These are phyloP conservation scores for Meta bourneti DNA, from an alignment of 2,888 invertebrate genomes.

Conservation along the genomic window DNA sequence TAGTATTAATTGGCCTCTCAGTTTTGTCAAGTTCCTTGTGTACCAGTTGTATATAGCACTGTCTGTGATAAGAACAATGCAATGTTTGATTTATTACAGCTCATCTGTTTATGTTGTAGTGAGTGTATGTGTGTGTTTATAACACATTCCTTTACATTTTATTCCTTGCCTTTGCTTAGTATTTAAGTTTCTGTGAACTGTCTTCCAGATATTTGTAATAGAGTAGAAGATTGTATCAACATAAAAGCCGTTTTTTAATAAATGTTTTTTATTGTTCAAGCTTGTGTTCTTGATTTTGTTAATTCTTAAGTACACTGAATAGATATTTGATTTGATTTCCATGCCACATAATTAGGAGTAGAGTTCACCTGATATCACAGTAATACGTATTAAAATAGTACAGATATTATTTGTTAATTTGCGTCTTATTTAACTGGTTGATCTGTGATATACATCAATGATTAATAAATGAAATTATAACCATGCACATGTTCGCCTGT, in stretches of 20 bases:
- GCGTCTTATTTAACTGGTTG: too few species aligned
- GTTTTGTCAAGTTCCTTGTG: slow-evolving; percentile 45
- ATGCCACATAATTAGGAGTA: too few species aligned
- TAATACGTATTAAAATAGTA: too few species aligned
- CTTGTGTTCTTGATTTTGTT: not conserved
- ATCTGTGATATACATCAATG: too few species aligned
- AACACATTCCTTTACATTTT: slow-evolving; percentile 12
- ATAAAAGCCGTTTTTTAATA: slow-evolving; percentile 29
- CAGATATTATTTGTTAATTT: too few species aligned
- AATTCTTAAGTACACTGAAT: too few species aligned
- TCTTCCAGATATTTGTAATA: slow-evolving; percentile 31
- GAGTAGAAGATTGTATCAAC: not conserved
- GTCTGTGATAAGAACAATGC: slow-evolving; percentile 72
- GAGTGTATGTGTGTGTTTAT: slow-evolving; percentile 19
- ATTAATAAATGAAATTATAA: too few species aligned
- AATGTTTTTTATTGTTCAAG: slow-evolving; percentile 40
- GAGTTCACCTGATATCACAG: too few species aligned
- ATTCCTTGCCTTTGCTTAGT: slow-evolving; percentile 27
- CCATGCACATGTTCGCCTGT: too few species aligned
- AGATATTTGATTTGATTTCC: too few species aligned
- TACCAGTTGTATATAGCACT: slow-evolving; percentile 69
- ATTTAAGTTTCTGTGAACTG: slow-evolving; percentile 15
- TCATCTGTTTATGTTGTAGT: slow-evolving; percentile 7
- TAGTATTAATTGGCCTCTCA: not conserved
- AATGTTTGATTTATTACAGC: slow-evolving; percentile 45